Evolutionary conservation across 2,113 vertebrate genomes (phyloP), one percentile per base, ranked within the genome.

Genomic region (Thunnus thynnus): DNA sequence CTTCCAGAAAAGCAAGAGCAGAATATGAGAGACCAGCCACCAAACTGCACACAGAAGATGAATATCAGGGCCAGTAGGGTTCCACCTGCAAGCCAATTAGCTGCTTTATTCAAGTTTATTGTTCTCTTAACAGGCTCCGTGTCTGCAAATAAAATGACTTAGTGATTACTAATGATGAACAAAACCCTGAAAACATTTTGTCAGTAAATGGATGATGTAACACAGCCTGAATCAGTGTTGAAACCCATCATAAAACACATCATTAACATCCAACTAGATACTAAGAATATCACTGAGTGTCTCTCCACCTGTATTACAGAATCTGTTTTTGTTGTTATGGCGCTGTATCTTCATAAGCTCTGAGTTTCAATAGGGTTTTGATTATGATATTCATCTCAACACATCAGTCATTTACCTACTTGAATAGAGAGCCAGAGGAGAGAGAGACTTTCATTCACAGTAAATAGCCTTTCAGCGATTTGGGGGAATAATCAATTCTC

Each of bases 341-440:
- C 52, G 17, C 4, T 8, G 25, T 0, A n/a, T 68, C 14, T 25
- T 68, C 32, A 57, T 4, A 47, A 71, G 22, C 61, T 6, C 73
- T 27, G 16, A 68, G 61, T 22, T 83, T 78, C 62, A 76, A 48
- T 17, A 63, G 54, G 70, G 50, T 56, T 90, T 78, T 88, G 76
- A 87, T 85, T 83, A 65, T 5, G 1, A 60, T 27, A 79, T 51
- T 66, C 11, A 66, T 62, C 54, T 83, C 55, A 81, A 65, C 57
- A 69, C 52, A 74, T 78, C 9, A 51, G 66, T 65, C 9, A 72
- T 72, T 79, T 75, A 47, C 60, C 20, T 51, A 50, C 18, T 61
- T 55, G 32, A 64, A 81, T 8, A 74, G 52, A 0, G 0, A 80
- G 41, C 5, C 20, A 25, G 54, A 56, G n/a, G 48, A 62, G 25